Evolutionary conservation across 1,140 invertebrate species (phyloP).

Genomic region (Tachypleus tridentatus): DNA sequence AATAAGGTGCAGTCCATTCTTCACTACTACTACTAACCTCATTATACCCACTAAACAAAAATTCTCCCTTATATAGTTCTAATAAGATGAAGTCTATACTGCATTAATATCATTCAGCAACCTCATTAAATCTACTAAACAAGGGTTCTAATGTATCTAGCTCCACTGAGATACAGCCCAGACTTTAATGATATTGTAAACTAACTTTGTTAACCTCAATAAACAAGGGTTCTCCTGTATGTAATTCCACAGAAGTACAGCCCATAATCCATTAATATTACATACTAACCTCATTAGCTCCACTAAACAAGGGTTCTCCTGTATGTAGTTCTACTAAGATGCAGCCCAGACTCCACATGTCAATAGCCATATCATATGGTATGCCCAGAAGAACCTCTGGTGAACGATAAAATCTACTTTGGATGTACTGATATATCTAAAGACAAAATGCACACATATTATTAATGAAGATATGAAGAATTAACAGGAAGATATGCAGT

Average conservation of each 20-base stretch:
- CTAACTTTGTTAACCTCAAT: conserved; percentile 88
- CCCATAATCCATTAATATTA: neutral
- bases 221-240: conserved; percentile 41
- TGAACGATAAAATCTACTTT: conserved; percentile 97
- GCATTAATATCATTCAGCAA: too few species aligned
- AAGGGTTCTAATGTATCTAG: too few species aligned
- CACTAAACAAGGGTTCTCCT: conserved; percentile 96
- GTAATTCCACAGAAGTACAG: conserved; percentile 31
- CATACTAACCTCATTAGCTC: conserved; percentile 74
- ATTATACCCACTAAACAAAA: too few species aligned
- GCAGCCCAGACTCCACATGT: conserved; percentile 97
- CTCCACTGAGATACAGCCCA: too few species aligned
- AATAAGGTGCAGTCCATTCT: too few species aligned
- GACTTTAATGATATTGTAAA: neutral
- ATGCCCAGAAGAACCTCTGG: conserved; percentile 89
- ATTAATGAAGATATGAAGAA: too few species aligned
- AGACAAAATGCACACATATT: conserved; percentile 28
- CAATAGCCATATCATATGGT: conserved; percentile 86
- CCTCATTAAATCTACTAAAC: too few species aligned
- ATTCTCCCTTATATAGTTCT: too few species aligned
- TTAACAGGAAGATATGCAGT: neutral
- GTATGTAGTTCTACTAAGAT: conserved; percentile 99
- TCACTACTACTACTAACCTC: too few species aligned
- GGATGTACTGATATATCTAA: conserved; percentile 99
- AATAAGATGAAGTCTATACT: too few species aligned